These are phyloP conservation scores for Triplophysa yarkandensis DNA, from an alignment of 2,797 vertebrate genomes.

Conservation along the genomic window DNA sequence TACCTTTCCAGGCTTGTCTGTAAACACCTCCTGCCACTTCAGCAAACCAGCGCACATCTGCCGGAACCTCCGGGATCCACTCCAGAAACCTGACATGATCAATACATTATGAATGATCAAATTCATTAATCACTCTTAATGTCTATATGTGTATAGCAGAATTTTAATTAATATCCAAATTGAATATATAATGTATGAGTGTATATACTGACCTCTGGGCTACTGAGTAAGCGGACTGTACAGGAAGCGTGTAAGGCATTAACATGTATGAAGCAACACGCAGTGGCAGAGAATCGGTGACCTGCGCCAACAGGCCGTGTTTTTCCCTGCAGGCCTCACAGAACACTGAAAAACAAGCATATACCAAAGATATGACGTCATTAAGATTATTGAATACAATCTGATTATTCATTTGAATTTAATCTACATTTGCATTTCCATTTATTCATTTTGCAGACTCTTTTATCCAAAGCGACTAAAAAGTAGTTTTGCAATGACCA, in stretches of 20 bases:
- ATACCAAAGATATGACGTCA: not conserved
- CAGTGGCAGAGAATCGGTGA: constrained; percentile 79
- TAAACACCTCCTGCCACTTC: constrained; percentile 74
- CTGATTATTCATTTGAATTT: too few relatives aligned
- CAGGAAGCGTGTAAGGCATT: constrained; percentile 86
- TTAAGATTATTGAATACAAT: too few relatives aligned
- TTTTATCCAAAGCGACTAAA: too few relatives aligned
- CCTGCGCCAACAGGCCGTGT: constrained; percentile 71
- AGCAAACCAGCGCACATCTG: constrained; percentile 81
- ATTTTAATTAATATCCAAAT: too few relatives aligned
- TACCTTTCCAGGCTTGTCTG: constrained; percentile 65
- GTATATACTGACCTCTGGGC: constrained; percentile 76
- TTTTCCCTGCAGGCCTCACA: constrained; percentile 78
- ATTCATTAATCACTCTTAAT: too few relatives aligned
- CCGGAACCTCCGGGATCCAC: constrained; percentile 88
- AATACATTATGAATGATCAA: too few relatives aligned
- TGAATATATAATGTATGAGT: not conserved
- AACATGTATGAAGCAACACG: constrained; percentile 84
- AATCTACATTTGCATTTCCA: too few relatives aligned
- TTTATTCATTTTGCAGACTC: too few relatives aligned
- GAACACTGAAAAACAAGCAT: constrained; percentile 73
- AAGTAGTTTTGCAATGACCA: too few relatives aligned
- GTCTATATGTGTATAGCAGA: not conserved
- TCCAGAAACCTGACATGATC: constrained; percentile 82
- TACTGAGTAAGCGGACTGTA: constrained; percentile 80